Base-by-base conservation (phyloP, 2,888 invertebrate genomes). In the Agonopterix subpropinquella region DNA sequence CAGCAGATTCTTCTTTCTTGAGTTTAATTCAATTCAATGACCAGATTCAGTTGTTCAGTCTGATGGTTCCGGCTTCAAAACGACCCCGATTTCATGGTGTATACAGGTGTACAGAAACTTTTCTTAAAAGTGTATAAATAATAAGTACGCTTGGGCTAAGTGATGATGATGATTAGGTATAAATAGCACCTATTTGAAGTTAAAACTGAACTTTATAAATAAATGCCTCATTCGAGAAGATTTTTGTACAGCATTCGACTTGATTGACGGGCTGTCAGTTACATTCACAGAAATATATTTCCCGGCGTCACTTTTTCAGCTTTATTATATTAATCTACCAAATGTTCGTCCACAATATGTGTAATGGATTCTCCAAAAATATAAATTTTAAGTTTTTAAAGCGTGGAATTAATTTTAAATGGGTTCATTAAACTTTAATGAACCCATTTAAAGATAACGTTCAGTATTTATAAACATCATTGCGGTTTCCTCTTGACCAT, bases 361-460 rank as follows among this genome's bases (percentile, higher is more conserved):
- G 46, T 56, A 56, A 56, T 56, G 53, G 54, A 50, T 51, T 56
- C 45, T 45, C 51, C 49, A 44, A 47, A 53, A 53, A 28, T 28
- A 7, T 28, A 28, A 28, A 2, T 4, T 18, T 18, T 18, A 18
- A 18, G 18, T 18, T 18, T 18, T 18, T 18, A 18, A 18, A 18
- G 4, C 18, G 2, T 18, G 18, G 18, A 18, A 18, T 18, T 18
- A 18, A 18, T 4, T 18, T 18, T 18, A 18, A 18, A 3, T 18
- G 18, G 18, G 28, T 28, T 5, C 28, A 28, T 28, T 28, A n/a
- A n/a, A n/a, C n/a, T n/a, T n/a, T n/a, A n/a, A n/a, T n/a, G n/a
- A n/a, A n/a, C n/a, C n/a, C n/a, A n/a, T n/a, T n/a, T n/a, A 28
- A 28, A 28, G 28, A 1, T 5, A 28, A 18, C 18, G 4, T 18